Evolutionary conservation across 2,797 vertebrate genomes (phyloP), one percentile per base, ranked within the genome.

Genomic region (Pangasius larnaudii): DNA sequence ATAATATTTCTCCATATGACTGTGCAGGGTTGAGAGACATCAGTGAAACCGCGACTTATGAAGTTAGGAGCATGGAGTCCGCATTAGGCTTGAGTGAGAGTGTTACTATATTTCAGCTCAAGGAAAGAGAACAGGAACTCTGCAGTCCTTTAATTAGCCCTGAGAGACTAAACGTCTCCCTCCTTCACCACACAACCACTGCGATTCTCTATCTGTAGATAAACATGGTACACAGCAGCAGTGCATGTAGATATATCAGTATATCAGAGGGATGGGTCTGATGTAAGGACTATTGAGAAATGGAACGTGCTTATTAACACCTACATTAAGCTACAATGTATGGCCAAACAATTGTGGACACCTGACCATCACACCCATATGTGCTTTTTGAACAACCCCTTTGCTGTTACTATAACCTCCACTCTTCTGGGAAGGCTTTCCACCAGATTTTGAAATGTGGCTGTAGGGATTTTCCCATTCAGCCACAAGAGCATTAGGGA

Each of bases 1-100:
- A 92, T 80, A 90, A 93, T 91, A 91, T 92, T 92, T 91, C 89
- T 92, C 88, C 85, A 88, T 91, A 91, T 90, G 86, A 87, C 88
- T 91, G 84, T 82, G 85, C 72, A 80, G 87, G 86, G 91, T 90
- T 91, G 90, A 91, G 89, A 88, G 87, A 92, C 85, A 91, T 91
- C 86, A 90, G 77, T 59, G 91, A 92, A 91, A 89, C 81, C 77
- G 58, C 85, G 89, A 90, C 85, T 89, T 90, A 89, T 91, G 75
- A 89, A 91, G 90, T 91, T 88, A 88, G 82, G 85, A 77, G 75
- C 89, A 85, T 90, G 88, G 80, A 61, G 67, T 88, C 77, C 83
- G 91, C 92, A 91, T 91, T 90, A 91, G 85, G 85, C 78, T 85
- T 84, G 88, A 89, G 75, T 78, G 86, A 90, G 84, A 72, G 86